These are phyloP conservation scores for Heliconius eleuchia DNA, from an alignment of 1,140 invertebrate species.

Conservation along the genomic window DNA sequence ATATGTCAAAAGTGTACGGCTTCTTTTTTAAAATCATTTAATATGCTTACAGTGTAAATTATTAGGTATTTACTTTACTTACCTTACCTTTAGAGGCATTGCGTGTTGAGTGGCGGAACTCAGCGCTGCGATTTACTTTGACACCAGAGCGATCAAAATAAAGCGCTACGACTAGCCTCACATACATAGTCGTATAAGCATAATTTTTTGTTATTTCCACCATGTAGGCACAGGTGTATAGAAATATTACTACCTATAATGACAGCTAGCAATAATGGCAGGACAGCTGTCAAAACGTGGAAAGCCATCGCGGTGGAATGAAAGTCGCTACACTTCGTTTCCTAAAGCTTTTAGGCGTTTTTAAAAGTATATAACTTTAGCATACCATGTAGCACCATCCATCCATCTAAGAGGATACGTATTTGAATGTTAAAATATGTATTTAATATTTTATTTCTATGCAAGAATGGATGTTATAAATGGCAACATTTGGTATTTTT, in stretches of 20 bases:
- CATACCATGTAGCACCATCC: neutral
- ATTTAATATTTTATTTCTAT: neutral
- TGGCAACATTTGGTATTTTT: neutral
- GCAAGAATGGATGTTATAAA: neutral
- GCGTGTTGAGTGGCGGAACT: no score
- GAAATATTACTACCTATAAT: no score
- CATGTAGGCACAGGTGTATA: no score
- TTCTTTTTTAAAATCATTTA: neutral
- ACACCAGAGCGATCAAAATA: no score
- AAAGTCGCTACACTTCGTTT: neutral
- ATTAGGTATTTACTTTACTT: no score
- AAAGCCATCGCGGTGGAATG: neutral
- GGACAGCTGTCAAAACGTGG: neutral
- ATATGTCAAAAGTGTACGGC: neutral
- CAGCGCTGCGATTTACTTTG: no score
- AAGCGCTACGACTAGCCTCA: no score
- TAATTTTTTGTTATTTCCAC: no score
- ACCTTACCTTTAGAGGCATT: no score
- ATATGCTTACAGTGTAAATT: no score
- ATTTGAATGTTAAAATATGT: neutral
- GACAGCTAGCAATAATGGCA: no score
- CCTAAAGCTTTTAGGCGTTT: neutral
- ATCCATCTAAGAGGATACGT: neutral
- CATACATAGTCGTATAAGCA: no score
- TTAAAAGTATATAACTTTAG: neutral